Evolutionary conservation across 1,140 invertebrate genomes (phyloP), one percentile per base, ranked within the genome.

Genomic region (Philaenus spumarius): DNA sequence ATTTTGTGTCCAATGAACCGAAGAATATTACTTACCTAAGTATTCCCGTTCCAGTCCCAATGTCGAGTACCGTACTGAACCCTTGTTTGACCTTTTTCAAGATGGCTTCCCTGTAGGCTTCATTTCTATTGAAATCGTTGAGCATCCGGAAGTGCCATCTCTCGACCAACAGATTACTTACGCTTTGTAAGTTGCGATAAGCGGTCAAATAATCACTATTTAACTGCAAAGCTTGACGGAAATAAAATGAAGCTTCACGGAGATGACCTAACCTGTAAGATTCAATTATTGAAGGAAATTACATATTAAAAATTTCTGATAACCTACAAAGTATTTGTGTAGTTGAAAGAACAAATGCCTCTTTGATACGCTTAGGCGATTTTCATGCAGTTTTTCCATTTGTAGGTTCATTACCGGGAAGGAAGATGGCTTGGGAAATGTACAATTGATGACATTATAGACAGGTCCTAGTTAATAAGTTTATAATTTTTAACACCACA

Each of bases 71-170:
- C 60, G 72, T 73, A 50, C 77, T 72, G 59, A 75, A 78, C 17
- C 77, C 78, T 46, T 72, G 63, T 12, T 69, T 66, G 15, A 87
- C 68, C 57, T 71, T 78, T 58, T 77, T 76, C 9, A 67, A 62
- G 60, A 91, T 86, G 1, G 85, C 87, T 58, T 72, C 63, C 52
- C 74, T 74, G 67, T 82, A 90, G 6, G 80, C 75, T 55, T 74
- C 67, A 73, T 91, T 91, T 53, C 88, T 74, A 20, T 69, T 66
- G 43, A 70, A 75, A 71, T 90, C 87, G 75, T 91, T 91, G 2
- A 91, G 67, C 89, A 91, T 90, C 55, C 83, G 72, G 70, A 85
- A 90, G 70, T 91, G 87, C 89, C 89, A 90, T 42, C 87, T 72
- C 61, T 87, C 83, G 26, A 90, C 78, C 5, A 75, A 53, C 50